Percentiles rank a stretch among this genome's conserved stretches.
These are phyloP conservation scores for Plebejus argus DNA, from an alignment of 2,888 invertebrate species.

Conservation along the genomic window DNA sequence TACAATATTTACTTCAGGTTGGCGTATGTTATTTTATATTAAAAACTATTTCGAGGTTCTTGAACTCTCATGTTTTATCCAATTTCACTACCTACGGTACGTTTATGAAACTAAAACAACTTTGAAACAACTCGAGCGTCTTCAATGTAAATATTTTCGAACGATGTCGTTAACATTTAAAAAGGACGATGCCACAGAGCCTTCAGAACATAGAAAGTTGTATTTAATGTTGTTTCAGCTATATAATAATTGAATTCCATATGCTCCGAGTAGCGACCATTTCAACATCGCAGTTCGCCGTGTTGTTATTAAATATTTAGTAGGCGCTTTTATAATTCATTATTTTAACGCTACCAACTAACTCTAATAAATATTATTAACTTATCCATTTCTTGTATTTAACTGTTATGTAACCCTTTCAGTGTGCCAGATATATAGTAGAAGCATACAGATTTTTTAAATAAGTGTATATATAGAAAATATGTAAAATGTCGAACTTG, in stretches of 20 bases:
- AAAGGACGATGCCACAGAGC: constrained; percentile 18
- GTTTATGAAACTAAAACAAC: constrained; percentile 21
- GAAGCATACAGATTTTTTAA: no score
- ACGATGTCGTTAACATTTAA: constrained; percentile 31
- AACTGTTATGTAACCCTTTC: no score
- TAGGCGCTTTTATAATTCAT: constrained; percentile 38
- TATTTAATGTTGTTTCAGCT: constrained; percentile 53
- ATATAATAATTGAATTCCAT: constrained; percentile 63
- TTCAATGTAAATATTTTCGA: constrained; percentile 30
- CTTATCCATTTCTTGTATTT: no score
- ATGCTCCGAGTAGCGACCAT: constrained; percentile 30
- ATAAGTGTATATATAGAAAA: no score
- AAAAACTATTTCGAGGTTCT: constrained; percentile 1
- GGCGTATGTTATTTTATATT: not conserved
- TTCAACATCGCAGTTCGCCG: not conserved
- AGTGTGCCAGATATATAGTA: no score
- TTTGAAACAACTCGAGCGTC: constrained; percentile 26
- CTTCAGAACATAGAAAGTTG: constrained; percentile 27
- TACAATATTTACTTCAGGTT: not conserved
- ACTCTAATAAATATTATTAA: not conserved
- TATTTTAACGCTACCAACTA: not conserved
- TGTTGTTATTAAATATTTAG: constrained; percentile 3
- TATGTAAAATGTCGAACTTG: no score
- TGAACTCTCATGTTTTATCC: constrained; percentile 17
- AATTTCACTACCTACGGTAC: constrained; percentile 1